phyloP scores from a whole-genome alignment of 2,113 vertebrate genomes.

The Regulus satrapa region DNA sequence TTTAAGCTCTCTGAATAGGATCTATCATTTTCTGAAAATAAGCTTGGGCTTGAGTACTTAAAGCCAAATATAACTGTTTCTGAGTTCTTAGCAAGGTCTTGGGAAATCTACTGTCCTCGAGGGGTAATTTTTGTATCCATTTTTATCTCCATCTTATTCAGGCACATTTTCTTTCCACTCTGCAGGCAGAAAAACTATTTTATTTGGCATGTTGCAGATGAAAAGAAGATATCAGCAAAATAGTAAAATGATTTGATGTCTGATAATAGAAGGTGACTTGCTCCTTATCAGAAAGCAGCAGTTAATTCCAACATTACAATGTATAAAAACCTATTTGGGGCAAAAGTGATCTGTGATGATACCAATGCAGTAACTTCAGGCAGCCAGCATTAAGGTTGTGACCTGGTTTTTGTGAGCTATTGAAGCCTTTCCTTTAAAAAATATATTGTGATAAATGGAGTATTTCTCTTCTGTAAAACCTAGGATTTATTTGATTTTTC shows the following conservation, averaged over 20 bases:
- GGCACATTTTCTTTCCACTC: background rate
- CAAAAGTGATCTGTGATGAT: background rate
- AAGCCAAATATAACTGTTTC: background rate
- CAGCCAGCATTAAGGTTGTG: background rate
- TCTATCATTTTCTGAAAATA: background rate
- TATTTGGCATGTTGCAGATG: background rate
- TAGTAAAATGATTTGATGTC: constrained; percentile 1
- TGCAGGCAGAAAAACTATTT: background rate
- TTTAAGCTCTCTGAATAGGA: background rate
- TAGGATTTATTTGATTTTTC: background rate
- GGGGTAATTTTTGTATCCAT: constrained; percentile 4
- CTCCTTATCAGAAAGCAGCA: background rate
- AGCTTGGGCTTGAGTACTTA: background rate
- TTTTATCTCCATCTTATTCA: constrained; percentile 10
- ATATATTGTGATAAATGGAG: background rate
- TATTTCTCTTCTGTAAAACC: background rate
- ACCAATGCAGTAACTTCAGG: background rate
- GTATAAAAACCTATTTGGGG: background rate
- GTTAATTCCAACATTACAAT: constrained; percentile 2
- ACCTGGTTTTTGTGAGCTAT: background rate
- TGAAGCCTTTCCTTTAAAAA: constrained; percentile 15
- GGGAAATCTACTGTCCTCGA: background rate
- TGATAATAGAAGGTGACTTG: constrained; percentile 19
- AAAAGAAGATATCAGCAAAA: background rate
- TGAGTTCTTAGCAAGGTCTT: background rate